Base-by-base conservation (phyloP, 1,140 invertebrate genomes). In the Drosophila carrolli region DNA sequence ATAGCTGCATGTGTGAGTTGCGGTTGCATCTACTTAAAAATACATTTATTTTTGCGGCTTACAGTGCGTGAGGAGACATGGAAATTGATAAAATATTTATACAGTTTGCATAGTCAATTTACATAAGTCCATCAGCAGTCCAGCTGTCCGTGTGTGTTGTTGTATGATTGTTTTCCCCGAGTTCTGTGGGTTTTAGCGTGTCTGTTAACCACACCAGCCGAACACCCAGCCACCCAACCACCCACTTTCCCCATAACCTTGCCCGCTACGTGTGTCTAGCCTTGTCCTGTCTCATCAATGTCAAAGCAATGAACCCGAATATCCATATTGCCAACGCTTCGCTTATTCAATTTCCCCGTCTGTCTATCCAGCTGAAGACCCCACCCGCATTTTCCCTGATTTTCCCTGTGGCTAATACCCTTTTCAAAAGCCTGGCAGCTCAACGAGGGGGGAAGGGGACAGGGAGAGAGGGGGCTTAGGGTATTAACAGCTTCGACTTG, bases 291-390 rank as follows among this genome's bases (percentile, higher is more conserved):
- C 82, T 73, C 84, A 83, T 88, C 83, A 88, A 89, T 89, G 83
- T 88, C 83, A 80, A 83, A 78, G 71, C 84, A 89, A 89, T 89
- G 83, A 89, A 88, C 83, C 84, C 80, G 81, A 72, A 72, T 72
- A 85, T 86, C 75, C 85, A 78, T 72, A 88, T 88, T 88, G 82
- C 75, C 78, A 85, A 81, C 68, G 68, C 68, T 72, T 72, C 37
- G 68, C 68, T 72, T 72, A 72, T 72, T 71, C 66, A 72, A 72
- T 72, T 72, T 72, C 66, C 68, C 65, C 44, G 53, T 72, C 66
- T 71, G 68, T 72, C 66, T 57, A 29, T 71, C 62, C 44, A 56
- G 56, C 51, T 23, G 23, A 29, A 29, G 14, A 9, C 35, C 16
- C 1, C 0, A 3, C 23, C 35, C 13, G 23, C 32, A 29, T 16